Conservation (phyloP, 2,888 invertebrate species). For the Drosophila paramelanica region DNA sequence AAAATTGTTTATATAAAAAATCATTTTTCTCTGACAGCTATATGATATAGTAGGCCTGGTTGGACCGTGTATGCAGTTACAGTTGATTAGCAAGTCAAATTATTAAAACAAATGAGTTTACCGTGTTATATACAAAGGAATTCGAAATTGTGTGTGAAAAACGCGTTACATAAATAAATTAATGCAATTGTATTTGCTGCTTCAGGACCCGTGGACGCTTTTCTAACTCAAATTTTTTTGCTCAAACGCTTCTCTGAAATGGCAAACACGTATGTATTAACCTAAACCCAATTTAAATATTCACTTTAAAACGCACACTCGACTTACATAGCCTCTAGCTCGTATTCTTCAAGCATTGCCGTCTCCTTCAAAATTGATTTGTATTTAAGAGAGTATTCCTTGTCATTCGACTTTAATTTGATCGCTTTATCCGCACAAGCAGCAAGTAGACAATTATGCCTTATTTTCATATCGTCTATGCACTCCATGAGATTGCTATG, state of each 20-base stretch:
- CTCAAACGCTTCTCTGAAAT: conserved; percentile 20
- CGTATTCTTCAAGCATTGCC: conserved; percentile 5
- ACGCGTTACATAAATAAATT: conserved; percentile 5
- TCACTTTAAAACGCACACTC: background rate
- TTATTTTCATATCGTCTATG: background rate
- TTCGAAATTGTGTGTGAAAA: conserved; percentile 5
- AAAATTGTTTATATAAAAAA: no score
- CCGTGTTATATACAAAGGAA: background rate
- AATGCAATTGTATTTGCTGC: background rate
- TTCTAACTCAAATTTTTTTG: conserved; percentile 1
- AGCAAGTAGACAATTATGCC: fast-evolving
- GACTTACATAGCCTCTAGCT: conserved; percentile 26
- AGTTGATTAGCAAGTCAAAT: background rate
- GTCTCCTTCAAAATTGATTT: conserved; percentile 4
- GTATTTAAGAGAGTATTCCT: conserved; percentile 1
- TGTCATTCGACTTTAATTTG: background rate
- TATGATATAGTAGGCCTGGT: no score
- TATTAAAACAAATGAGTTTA: background rate
- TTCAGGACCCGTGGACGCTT: background rate
- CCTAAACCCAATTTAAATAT: background rate
- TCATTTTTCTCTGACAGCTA: no score
- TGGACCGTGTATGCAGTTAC: background rate
- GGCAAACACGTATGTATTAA: background rate
- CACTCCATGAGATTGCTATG: background rate
- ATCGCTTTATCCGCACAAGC: background rate